These are phyloP conservation scores for Diachasma alloeum DNA, from an alignment of 1,140 invertebrate species.

Conservation along the genomic window DNA sequence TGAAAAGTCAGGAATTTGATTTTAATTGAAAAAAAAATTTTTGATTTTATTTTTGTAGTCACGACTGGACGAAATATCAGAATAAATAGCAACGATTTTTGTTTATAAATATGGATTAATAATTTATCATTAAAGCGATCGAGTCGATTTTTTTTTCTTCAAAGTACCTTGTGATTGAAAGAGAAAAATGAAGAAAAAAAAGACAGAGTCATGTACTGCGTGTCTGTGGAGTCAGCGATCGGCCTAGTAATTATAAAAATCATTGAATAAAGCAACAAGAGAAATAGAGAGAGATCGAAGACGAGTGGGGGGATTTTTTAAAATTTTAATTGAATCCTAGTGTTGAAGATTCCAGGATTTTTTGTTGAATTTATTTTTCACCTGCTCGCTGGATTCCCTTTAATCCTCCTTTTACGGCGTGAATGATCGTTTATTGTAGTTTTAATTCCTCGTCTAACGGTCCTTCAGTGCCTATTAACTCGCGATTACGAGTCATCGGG, in stretches of 20 bases:
- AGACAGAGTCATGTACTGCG: not conserved
- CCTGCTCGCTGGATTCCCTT: not conserved
- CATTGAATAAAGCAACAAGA: not conserved
- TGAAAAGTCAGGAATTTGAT: not conserved
- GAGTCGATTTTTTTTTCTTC: not conserved
- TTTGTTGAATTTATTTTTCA: not conserved
- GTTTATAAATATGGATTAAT: not conserved
- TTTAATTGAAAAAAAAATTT: not conserved
- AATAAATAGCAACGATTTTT: conserved; percentile 7
- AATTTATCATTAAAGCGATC: not conserved
- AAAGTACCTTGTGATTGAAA: not conserved
- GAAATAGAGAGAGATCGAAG: not conserved
- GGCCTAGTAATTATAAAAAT: not conserved
- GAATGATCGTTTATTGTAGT: too few species aligned
- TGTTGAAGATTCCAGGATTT: not conserved
- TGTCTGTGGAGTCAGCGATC: not conserved
- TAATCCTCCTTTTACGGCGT: not conserved
- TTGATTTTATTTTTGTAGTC: not conserved
- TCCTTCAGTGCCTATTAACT: too few species aligned
- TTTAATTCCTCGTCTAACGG: too few species aligned
- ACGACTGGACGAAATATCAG: not conserved
- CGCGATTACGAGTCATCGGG: too few species aligned
- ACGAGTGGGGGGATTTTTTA: not conserved
- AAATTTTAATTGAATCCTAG: not conserved
- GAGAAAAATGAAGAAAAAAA: not conserved